Conservation (phyloP, 1,140 invertebrate genomes). For the Pantala flavescens region DNA sequence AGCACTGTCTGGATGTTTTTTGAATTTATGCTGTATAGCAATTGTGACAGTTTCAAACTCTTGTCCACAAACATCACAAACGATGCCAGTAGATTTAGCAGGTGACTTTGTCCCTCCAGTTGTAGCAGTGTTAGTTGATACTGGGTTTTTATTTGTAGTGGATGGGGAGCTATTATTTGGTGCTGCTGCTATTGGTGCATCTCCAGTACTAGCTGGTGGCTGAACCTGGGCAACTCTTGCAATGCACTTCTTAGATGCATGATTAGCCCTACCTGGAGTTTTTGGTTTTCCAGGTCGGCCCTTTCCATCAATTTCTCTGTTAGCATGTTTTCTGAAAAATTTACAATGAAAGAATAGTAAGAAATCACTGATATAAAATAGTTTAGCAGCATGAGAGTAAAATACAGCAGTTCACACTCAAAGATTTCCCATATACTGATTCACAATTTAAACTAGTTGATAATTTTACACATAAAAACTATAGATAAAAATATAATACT, state of each 20-base stretch:
- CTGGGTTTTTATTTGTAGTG: neutral
- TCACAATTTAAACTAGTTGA: neutral
- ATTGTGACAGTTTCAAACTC: conserved; percentile 47
- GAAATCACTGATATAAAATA: conserved; percentile 17
- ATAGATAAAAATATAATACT: no score
- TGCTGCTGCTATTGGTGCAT: neutral
- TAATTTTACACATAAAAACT: conserved; percentile 2
- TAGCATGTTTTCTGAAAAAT: conserved; percentile 39
- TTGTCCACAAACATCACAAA: conserved; percentile 48
- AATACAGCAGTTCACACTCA: conserved; percentile 14
- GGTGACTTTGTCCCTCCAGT: neutral
- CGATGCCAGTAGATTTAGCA: conserved; percentile 17
- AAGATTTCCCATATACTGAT: no score
- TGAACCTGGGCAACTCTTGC: neutral
- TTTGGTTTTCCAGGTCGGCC: conserved; percentile 28
- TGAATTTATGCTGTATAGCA: conserved; percentile 56
- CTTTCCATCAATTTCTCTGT: conserved; percentile 39
- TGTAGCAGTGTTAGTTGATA: conserved; percentile 10
- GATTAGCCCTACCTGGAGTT: neutral
- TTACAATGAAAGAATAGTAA: conserved; percentile 16
- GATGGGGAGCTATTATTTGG: neutral
- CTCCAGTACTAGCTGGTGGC: neutral
- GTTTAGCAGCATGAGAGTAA: neutral
- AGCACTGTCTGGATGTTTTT: conserved; percentile 48
- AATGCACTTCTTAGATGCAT: neutral